Evolutionary conservation across 2,113 vertebrate genomes (phyloP), one percentile per base, ranked within the genome.

Genomic region (Poeciliopsis prolifica): DNA sequence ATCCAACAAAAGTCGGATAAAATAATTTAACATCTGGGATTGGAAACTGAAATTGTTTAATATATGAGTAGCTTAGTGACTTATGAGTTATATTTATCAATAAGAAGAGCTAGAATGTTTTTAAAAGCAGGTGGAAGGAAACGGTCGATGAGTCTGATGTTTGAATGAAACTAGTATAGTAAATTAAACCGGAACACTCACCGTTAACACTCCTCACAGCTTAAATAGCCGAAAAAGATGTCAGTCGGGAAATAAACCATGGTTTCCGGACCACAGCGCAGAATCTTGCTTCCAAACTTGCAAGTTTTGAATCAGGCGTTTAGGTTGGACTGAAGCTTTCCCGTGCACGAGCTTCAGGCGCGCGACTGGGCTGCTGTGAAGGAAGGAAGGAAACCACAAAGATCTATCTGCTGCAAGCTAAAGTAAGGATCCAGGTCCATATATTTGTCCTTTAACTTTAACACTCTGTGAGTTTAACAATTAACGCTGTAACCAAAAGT

Each of bases 281-380:
- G n/a, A 60, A 66, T 48, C 26, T 10, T 24, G 54, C 11, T 30
- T 0, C 24, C 62, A 77, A 29, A 15, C 1, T 10, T 29, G 33
- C 2, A 65, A 48, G 33, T 91, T 89, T 79, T 3, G 4, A 2
- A 68, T 60, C 60, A 19, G 14, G 22, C 35, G 15, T 44, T 19
- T 48, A 31, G 54, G n/a, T 17, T 33, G 26, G 11, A 48, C 44
- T 0, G 48, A 61, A 19, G 22, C 15, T 11, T 7, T 4, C 69
- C 33, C 19, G 74, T 77, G 89, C 74, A 87, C 88, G 86, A 81
- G 88, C 80, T 19, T 61, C 33, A 29, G 35, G 6, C 78, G 77
- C 65, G 82, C 2, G n/a, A 61, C 1, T 37, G 35, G 9, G 61
- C 11, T 29, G 42, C 4, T 5, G 28, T 28, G 28, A 28, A 28